Evolutionary conservation across 2,888 invertebrate species (phyloP).

Genomic region (Quadriops clusia): DNA sequence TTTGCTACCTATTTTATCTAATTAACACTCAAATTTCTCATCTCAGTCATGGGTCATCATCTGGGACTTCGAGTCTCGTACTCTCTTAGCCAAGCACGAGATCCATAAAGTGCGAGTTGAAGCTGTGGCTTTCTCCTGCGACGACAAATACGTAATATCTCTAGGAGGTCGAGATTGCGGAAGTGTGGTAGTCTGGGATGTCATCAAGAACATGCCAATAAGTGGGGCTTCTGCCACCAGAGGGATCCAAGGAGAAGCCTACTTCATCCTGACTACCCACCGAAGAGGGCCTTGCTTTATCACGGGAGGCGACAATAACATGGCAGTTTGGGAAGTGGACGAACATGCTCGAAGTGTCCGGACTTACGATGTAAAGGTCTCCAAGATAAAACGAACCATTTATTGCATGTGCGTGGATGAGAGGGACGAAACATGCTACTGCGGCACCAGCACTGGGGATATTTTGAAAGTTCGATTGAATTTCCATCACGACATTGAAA

Average conservation of each 20-base stretch:
- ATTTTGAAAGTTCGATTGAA: constrained; percentile 49
- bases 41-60: constrained; percentile 62
- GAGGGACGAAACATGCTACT: constrained; percentile 63
- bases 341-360: constrained; percentile 55
- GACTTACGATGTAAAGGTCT: constrained; percentile 62
- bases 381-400: constrained; percentile 66
- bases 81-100: constrained; percentile 56
- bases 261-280: constrained; percentile 40
- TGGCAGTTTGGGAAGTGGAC: constrained; percentile 57
- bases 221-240: constrained; percentile 37
- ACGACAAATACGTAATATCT: constrained; percentile 71
- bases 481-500: constrained; percentile 46
- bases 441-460: constrained; percentile 78
- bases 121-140: constrained; percentile 68
- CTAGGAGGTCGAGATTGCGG: constrained; percentile 83
- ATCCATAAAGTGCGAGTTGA: constrained; percentile 84
- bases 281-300: constrained; percentile 54
- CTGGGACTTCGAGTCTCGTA: constrained; percentile 67
- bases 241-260: constrained; percentile 31
- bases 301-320: constrained; percentile 58
- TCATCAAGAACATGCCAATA: constrained; percentile 37
- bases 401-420: constrained; percentile 59
- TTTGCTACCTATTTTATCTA: too few species aligned
- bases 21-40: too few species aligned
- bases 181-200: constrained; percentile 75